Conservation (phyloP, 2,888 invertebrate species). For the Lissonota sp. region DNA sequence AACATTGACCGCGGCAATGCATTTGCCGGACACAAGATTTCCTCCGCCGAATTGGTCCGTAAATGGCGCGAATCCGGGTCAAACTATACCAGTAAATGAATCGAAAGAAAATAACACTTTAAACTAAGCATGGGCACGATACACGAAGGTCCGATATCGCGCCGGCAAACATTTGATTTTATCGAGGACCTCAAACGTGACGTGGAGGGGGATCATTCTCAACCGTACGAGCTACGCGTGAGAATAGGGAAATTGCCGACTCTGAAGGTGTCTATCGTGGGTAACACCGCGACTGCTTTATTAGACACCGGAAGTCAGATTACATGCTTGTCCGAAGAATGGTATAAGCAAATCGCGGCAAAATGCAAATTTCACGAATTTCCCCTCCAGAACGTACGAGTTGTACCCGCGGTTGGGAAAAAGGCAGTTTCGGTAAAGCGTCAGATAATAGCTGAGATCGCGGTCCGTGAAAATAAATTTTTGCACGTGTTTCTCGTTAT, state of each 20-base stretch:
- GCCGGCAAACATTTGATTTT: slow-evolving; percentile 9
- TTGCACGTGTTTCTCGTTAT: slow-evolving; percentile 44
- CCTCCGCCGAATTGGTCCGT: neutral
- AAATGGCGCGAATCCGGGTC: neutral
- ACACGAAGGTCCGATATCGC: neutral
- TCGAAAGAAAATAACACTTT: neutral
- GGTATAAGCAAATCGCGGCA: slow-evolving; percentile 11
- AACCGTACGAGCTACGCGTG: slow-evolving; percentile 9
- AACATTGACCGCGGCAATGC: neutral
- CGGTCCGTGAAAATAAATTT: neutral
- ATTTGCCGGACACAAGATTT: neutral
- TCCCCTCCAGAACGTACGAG: slow-evolving; percentile 38
- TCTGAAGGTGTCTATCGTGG: neutral
- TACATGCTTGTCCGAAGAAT: slow-evolving; percentile 7
- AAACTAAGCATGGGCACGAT: slow-evolving; percentile 24
- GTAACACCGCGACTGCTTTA: neutral
- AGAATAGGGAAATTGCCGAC: neutral
- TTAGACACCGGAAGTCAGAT: slow-evolving; percentile 10
- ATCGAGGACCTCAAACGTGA: slow-evolving; percentile 20
- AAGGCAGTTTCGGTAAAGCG: slow-evolving; percentile 19
- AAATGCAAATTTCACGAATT: neutral
- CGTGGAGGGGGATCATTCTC: slow-evolving; percentile 3
- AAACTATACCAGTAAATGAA: neutral
- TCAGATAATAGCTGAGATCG: neutral
- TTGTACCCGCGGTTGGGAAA: slow-evolving; percentile 14